Evolutionary conservation across 2,113 vertebrate species (phyloP), one percentile per base, ranked within the genome.

Genomic region (Ciconia maguari): DNA sequence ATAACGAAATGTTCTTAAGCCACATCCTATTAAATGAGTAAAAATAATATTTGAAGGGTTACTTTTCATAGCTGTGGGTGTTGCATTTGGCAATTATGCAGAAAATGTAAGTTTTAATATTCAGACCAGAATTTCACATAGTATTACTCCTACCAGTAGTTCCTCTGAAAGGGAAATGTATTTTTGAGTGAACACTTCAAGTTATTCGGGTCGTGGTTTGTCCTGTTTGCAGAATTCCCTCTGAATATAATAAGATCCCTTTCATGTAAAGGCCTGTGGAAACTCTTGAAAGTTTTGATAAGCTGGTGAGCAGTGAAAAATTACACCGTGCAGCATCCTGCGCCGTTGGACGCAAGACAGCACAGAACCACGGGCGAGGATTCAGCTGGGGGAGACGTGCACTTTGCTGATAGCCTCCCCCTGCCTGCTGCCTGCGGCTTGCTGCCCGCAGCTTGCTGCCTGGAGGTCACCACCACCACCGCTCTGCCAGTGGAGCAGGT

Each of bases 321-420:
- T 58, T 15, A 15, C 38, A 57, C 34, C 0, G 0, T 83, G 77
- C 9, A n/a, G 32, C 16, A 25, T 74, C 55, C 41, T 1, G 0
- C 0, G 0, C 48, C 46, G 16, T 71, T 1, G 2, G 34, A 34
- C 20, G 11, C 16, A 19, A n/a, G 62, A 5, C 66, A 57, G 36
- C 22, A 1, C 4, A 49, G 34, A 52, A 27, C 29, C 27, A 20
- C 0, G 0, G 41, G 77, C 4, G 2, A 71, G 54, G 44, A 34
- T 41, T 46, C 36, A 36, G 34, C 32, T 42, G 51, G 55, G 14
- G 4, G 3, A 69, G 52, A 29, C 0, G 4, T 9, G 25, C 8
- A 1, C 46, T 46, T 57, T n/a, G 51, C 20, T 19, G 44, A 2
- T 27, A 30, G 26, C 49, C 29, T 55, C 7, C 38, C 16, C 12